Percentiles rank a stretch among this genome's conserved stretches.
phyloP scores from a whole-genome alignment of 2,888 invertebrate genomes.

The Eupithecia dodoneata region DNA sequence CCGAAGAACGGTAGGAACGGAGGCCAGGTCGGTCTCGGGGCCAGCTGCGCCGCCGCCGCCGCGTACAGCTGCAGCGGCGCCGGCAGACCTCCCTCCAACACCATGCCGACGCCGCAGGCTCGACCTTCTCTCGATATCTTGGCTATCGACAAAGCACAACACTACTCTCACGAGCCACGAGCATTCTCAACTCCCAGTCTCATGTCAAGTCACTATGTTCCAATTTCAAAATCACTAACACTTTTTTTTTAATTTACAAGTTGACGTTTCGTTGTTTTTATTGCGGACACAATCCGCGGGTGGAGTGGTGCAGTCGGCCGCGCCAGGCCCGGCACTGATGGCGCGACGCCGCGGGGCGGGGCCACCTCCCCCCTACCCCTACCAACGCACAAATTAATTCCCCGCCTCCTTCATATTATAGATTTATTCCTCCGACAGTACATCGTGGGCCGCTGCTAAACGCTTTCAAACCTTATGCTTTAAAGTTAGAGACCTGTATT shows the following conservation, averaged over 20 bases:
- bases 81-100: conserved; percentile 87
- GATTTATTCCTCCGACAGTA: conserved; percentile 80
- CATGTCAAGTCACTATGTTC: conserved; percentile 47
- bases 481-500: conserved; percentile 75
- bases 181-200: conserved; percentile 58
- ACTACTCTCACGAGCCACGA: conserved; percentile 57
- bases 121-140: conserved; percentile 68
- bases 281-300: conserved; percentile 43
- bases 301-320: conserved; percentile 43
- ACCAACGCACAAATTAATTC: conserved; percentile 75
- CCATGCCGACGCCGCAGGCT: conserved; percentile 79
- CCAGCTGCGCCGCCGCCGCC: conserved; percentile 86
- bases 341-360: conserved; percentile 74
- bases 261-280: conserved; percentile 47
- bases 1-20: conserved; percentile 86
- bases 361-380: conserved; percentile 68
- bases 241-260: conserved; percentile 40
- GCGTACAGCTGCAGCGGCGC: conserved; percentile 88
- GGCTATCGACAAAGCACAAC: conserved; percentile 59
- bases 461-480: conserved; percentile 80
- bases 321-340: conserved; percentile 73
- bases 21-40: conserved; percentile 84
- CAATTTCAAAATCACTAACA: conserved; percentile 37
- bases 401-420: conserved; percentile 83
- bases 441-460: conserved; percentile 66